These are phyloP conservation scores for Thripadectes ignobilis DNA, from an alignment of 2,797 vertebrate species.

Conservation along the genomic window DNA sequence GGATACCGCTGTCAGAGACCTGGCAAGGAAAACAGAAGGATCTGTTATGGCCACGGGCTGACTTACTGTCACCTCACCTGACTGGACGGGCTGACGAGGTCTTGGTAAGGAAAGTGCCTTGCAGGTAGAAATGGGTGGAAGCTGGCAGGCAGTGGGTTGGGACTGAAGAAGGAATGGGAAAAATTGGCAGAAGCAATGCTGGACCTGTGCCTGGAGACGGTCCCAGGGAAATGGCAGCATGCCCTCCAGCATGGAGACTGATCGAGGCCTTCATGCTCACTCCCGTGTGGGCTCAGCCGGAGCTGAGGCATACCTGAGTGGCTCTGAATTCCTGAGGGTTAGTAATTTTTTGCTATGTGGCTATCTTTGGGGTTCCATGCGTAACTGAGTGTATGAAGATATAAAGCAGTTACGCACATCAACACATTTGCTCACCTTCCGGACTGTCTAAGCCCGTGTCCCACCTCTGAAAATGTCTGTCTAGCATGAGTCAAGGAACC, in stretches of 20 bases:
- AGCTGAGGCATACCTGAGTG: background rate
- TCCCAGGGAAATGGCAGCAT: background rate
- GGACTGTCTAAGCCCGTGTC: background rate
- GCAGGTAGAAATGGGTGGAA: background rate
- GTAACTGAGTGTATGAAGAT: background rate
- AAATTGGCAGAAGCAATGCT: background rate
- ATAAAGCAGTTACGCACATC: background rate
- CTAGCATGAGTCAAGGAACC: background rate
- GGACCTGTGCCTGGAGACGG: background rate
- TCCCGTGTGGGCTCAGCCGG: background rate
- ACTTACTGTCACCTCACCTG: background rate
- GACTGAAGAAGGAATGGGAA: background rate
- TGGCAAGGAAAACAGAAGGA: constrained; percentile 54
- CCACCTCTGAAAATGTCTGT: constrained; percentile 1
- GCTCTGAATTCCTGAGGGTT: background rate
- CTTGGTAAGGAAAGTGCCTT: background rate
- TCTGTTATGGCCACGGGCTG: background rate
- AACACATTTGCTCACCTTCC: background rate
- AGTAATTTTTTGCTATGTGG: background rate
- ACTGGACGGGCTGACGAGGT: background rate
- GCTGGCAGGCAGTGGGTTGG: background rate
- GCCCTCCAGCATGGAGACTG: background rate
- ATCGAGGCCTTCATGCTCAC: accelerated
- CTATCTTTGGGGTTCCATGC: background rate
- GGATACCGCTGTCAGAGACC: constrained; percentile 91